Percentiles rank a stretch among this genome's conserved stretches.
phyloP scores from a whole-genome alignment of 2,888 invertebrate genomes.

The Pseudococcus viburni region DNA sequence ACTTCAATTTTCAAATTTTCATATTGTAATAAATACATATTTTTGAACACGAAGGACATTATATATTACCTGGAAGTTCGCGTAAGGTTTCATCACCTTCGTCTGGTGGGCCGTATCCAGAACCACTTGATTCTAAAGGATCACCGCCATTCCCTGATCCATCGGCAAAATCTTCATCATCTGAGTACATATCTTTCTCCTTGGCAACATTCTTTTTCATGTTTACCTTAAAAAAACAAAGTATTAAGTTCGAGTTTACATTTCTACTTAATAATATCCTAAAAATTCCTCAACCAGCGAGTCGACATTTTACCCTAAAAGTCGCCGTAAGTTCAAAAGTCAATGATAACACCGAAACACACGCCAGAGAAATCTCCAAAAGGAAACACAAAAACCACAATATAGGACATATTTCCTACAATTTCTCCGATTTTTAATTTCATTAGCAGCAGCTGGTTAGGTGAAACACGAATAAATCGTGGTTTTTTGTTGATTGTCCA shows the following conservation, averaged over 20 bases:
- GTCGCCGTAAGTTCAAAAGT: neutral
- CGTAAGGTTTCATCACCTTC: constrained; percentile 75
- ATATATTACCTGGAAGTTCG: constrained; percentile 64
- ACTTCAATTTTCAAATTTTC: neutral
- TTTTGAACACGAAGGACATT: neutral
- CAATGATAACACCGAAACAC: constrained; percentile 2
- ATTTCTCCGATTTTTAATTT: neutral
- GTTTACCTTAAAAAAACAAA: constrained; percentile 26
- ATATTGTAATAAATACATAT: neutral
- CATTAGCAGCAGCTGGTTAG: neutral
- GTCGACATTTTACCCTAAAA: neutral
- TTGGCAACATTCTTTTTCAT: constrained; percentile 63
- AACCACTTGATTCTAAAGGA: constrained; percentile 87
- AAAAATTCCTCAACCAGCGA: neutral
- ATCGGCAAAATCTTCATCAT: constrained; percentile 83
- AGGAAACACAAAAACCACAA: neutral
- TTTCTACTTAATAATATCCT: neutral
- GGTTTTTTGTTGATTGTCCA: neutral
- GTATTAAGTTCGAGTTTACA: neutral
- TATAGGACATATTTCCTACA: neutral
- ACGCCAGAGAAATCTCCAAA: neutral
- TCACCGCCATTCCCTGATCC: constrained; percentile 75
- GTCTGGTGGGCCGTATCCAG: constrained; percentile 87
- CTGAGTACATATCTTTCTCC: constrained; percentile 79
- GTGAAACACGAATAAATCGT: neutral